phyloP scores from a whole-genome alignment of 2,888 invertebrate species.

The Kuschelorhynchus macadamiae region DNA sequence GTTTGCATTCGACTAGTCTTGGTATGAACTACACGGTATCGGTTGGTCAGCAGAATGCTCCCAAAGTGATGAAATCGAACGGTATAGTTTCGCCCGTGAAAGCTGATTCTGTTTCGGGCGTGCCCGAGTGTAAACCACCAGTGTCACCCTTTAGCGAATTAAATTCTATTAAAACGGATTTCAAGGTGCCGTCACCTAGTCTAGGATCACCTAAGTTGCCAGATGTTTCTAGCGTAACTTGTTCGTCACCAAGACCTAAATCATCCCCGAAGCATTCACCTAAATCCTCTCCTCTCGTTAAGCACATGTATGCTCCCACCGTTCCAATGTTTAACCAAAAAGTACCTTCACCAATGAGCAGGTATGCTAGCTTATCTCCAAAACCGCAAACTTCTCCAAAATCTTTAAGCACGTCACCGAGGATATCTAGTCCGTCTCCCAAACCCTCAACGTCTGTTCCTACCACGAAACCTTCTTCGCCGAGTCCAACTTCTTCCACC shows the following conservation, averaged over 20 bases:
- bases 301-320: slow-evolving; percentile 57
- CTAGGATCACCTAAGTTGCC: slow-evolving; percentile 41
- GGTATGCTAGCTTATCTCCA: slow-evolving; percentile 14
- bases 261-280: slow-evolving; percentile 57
- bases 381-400: slow-evolving; percentile 19
- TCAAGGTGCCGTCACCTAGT: slow-evolving; percentile 47
- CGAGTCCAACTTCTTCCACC: slow-evolving; percentile 15
- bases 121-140: slow-evolving; percentile 41
- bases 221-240: slow-evolving; percentile 27
- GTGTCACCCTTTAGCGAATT: slow-evolving; percentile 41
- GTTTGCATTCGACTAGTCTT: slow-evolving; percentile 62
- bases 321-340: slow-evolving; percentile 40
- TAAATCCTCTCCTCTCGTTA: slow-evolving; percentile 58
- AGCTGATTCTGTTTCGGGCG: slow-evolving; percentile 40
- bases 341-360: slow-evolving; percentile 14
- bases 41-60: slow-evolving; percentile 53
- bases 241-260: slow-evolving; percentile 27
- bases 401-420: slow-evolving; percentile 20
- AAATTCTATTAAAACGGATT: slow-evolving; percentile 38
- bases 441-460: slow-evolving; percentile 26
- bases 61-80: slow-evolving; percentile 50
- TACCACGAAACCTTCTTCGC: background rate
- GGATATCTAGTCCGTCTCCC: background rate
- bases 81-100: slow-evolving; percentile 48
- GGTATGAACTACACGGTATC: slow-evolving; percentile 67